Percentiles rank a stretch among this genome's conserved stretches.
Evolutionary conservation across 2,797 vertebrate species (phyloP).

Genomic region (Tapera naevia): DNA sequence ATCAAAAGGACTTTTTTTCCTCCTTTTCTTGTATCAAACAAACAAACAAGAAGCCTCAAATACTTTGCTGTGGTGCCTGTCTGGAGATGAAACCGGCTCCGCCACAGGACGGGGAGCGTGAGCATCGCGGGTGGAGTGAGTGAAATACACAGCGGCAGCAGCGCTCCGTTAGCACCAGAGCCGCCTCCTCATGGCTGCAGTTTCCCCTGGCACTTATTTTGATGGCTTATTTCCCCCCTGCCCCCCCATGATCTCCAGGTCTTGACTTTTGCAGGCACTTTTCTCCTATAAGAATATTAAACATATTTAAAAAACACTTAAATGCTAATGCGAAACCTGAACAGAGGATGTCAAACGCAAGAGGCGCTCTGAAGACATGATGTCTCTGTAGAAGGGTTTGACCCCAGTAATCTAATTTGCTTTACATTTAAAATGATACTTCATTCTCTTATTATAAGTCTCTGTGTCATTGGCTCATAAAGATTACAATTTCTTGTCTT

Average conservation of each 20-base stretch:
- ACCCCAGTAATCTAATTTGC: constrained; percentile 78
- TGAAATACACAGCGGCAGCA: rapidly evolving
- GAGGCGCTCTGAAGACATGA: constrained; percentile 42
- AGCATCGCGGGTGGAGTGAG: rapidly evolving
- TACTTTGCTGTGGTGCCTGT: background rate
- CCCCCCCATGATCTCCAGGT: background rate
- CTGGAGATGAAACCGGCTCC: background rate
- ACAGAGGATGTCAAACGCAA: constrained; percentile 56
- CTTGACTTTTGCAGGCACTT: constrained; percentile 45
- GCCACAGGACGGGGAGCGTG: rapidly evolving
- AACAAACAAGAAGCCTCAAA: background rate
- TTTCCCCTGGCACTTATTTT: background rate
- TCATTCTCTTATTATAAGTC: constrained; percentile 75
- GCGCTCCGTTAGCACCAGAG: background rate
- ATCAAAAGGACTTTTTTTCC: background rate
- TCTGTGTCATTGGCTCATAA: constrained; percentile 71
- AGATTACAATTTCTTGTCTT: constrained; percentile 76
- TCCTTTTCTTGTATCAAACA: background rate
- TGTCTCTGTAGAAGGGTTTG: constrained; percentile 70
- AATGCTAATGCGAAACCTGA: constrained; percentile 66
- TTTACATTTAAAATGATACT: constrained; percentile 80
- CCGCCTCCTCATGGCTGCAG: background rate
- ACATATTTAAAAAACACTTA: constrained; percentile 66
- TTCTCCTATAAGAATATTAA: constrained; percentile 48
- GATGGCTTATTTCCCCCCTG: background rate